Evolutionary conservation across 23 tunicate genomes (phyloP).

Genomic region (Aplidium turbinatum): DNA sequence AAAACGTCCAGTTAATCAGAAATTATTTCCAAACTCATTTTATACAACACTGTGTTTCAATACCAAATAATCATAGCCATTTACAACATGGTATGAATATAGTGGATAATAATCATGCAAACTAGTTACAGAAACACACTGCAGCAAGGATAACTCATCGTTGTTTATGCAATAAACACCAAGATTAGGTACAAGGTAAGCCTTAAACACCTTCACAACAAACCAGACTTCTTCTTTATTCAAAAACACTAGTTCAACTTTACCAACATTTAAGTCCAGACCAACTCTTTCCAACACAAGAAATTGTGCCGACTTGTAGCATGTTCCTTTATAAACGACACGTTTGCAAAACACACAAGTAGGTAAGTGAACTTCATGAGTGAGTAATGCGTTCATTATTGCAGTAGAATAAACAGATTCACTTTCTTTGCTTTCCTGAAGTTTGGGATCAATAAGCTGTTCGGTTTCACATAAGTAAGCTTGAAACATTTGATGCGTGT

Average conservation of each 20-base stretch:
- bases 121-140: too few relatives aligned
- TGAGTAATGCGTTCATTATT: not conserved
- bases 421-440: too few relatives aligned
- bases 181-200: not conserved
- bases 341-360: not conserved
- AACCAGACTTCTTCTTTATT: not conserved
- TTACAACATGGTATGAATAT: too few relatives aligned
- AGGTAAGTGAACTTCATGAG: not conserved
- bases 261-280: not conserved
- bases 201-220: not conserved
- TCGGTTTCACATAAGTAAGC: not conserved
- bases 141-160: too few relatives aligned
- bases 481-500: conserved; percentile 4
- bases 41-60: too few relatives aligned
- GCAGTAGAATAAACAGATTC: conserved; percentile 11
- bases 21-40: too few relatives aligned
- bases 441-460: too few relatives aligned
- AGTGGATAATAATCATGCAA: too few relatives aligned
- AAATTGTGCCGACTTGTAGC: conserved; percentile 3
- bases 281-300: not conserved
- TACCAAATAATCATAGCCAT: too few relatives aligned
- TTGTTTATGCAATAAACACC: not conserved
- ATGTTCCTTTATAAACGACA: conserved; percentile 1
- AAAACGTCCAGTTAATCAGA: too few relatives aligned
- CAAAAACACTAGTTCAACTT: not conserved